Base-by-base conservation (phyloP, 2,797 vertebrate genomes). In the Sylvia borin region DNA sequence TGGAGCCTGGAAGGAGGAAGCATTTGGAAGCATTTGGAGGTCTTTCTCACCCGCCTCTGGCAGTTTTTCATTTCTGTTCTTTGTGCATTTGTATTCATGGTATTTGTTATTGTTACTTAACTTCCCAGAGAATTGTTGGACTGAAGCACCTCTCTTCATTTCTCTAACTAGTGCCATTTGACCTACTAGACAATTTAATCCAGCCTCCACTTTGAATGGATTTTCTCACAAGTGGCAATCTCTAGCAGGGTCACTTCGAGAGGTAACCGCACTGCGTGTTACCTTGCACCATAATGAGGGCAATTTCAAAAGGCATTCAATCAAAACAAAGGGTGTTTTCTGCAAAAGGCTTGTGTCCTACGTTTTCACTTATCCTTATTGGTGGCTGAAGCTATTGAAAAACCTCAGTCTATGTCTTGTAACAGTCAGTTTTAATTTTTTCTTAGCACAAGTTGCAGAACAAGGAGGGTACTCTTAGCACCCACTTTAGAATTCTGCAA, bases 21-120 rank as follows among this genome's bases (percentile, higher is more conserved):
- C 42, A 26, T n/a, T 68, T 85, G 51, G 66, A 92, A 68, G 24
- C 42, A 26, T n/a, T 68, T 85, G 51, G 66, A 92, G 71, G 58
- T 55, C 53, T 86, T 83, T 55, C 55, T 90, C 51, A 61, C 27
- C 22, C 9, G 2, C 14, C n/a, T 83, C 79, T 40, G 34, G 13
- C 55, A 57, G 54, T 71, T 86, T 85, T 93, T 91, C 62, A 66
- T 87, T 88, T 90, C 53, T 87, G 42, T 75, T 96, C 93, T 86
- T 92, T 62, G 84, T 96, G 71, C 93, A 96, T 97, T 98, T 95
- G 91, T 98, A 98, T 98, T 97, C 96, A 97, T 97, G 95, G 96
- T 97, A 97, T 97, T 97, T 97, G 95, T 98, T 96, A 90, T 85
- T 97, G 96, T 98, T 97, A 95, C 93, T 98, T 98, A 97, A 97